These are phyloP conservation scores for Caenorhabditis sp. DNA, from an alignment of 2,888 invertebrate genomes.

Conservation along the genomic window DNA sequence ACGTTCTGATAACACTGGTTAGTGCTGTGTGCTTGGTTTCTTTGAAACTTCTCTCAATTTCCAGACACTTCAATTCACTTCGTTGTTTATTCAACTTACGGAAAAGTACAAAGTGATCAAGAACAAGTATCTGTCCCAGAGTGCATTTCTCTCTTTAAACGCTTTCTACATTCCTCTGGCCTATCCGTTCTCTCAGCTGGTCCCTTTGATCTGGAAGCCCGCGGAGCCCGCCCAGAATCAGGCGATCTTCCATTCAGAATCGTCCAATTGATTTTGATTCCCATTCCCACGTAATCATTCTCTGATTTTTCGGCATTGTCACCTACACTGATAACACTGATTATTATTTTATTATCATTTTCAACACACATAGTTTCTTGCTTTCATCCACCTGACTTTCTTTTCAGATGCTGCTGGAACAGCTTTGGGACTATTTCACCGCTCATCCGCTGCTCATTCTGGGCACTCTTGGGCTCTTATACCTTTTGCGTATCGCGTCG, in stretches of 20 bases:
- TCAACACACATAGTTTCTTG: background rate
- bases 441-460: slow-evolving; percentile 5
- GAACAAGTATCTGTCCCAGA: no score
- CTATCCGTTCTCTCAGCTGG: no score
- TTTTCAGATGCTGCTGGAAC: slow-evolving; percentile 30
- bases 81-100: no score
- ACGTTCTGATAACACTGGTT: slow-evolving; percentile 3
- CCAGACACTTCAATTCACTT: no score
- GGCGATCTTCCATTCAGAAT: background rate
- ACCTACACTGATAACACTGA: slow-evolving; percentile 11
- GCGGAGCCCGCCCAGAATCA: no score
- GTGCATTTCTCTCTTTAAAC: no score
- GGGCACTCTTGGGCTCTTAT: background rate
- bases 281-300: background rate
- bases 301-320: slow-evolving; percentile 11
- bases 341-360: slow-evolving; percentile 10
- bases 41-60: background rate
- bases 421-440: background rate
- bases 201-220: no score
- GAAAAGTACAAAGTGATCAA: no score
- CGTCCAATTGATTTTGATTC: background rate
- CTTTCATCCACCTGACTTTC: background rate
- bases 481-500: slow-evolving; percentile 30
- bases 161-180: no score
- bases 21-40: background rate